These are phyloP conservation scores for Pachyramphus minor DNA, from an alignment of 2,113 vertebrate genomes.

Conservation along the genomic window DNA sequence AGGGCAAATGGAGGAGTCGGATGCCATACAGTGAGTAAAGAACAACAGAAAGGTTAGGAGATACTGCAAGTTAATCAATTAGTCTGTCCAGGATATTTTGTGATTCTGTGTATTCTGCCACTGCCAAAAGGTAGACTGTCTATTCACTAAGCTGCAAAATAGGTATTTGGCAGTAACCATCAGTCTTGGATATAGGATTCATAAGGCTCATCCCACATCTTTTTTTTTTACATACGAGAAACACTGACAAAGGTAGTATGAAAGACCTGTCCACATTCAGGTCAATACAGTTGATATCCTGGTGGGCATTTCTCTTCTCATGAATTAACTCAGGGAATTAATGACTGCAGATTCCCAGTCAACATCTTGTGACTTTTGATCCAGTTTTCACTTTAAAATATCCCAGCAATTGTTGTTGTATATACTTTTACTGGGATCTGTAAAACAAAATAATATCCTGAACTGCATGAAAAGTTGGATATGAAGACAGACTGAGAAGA, in stretches of 20 bases:
- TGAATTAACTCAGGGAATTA: not conserved
- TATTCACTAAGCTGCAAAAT: not conserved
- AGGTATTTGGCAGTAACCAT: not conserved
- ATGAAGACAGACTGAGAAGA: not conserved
- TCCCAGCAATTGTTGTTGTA: accelerated
- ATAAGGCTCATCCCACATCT: not conserved
- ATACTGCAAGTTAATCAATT: not conserved
- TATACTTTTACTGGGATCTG: not conserved
- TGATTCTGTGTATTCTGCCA: not conserved
- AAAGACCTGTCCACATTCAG: not conserved
- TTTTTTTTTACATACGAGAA: not conserved
- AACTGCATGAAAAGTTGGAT: no score
- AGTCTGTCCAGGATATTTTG: not conserved
- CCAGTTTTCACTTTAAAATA: not conserved
- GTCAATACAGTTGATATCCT: not conserved
- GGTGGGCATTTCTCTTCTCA: not conserved
- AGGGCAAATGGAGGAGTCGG: not conserved
- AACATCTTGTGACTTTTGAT: not conserved
- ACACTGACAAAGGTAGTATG: not conserved
- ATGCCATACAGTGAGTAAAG: not conserved
- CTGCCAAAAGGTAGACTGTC: not conserved
- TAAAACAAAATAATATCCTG: not conserved
- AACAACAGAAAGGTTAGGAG: not conserved
- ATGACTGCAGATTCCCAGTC: not conserved
- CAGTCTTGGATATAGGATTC: not conserved